Base-by-base conservation (phyloP, 2,113 vertebrate genomes). In the Holacanthus passer region DNA sequence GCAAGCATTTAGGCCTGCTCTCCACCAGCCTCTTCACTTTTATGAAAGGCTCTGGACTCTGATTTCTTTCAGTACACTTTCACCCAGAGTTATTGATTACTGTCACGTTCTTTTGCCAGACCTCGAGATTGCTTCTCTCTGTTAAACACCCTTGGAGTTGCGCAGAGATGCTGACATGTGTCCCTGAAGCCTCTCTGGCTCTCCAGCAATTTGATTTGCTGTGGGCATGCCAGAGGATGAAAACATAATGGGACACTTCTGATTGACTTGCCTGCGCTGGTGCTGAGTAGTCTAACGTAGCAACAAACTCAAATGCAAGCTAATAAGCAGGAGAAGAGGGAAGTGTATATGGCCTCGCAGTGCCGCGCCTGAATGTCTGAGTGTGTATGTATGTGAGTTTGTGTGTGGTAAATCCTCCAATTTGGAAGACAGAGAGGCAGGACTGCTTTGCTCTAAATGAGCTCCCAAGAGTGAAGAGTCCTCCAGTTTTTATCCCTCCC, bases 381-480 rank as follows among this genome's bases (percentile, higher is more conserved):
- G 39, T 62, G 70, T 59, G 78, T 67, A 45, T 55, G 53, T 72
- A 56, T 69, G 53, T 67, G 63, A 24, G 43, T 41, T 56, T 52
- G 71, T 59, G 77, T 85, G 75, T 60, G 71, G 66, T 81, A 88
- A 93, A 87, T 86, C 81, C 74, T 87, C 73, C 82, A 83, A 88
- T 89, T 90, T 89, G 87, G 87, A 84, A 73, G 81, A 80, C 86
- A 87, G 83, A 80, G 72, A 87, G 68, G 67, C 69, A 89, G 84
- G 72, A 37, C 77, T 81, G 80, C 76, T 90, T 89, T 83, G 73
- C 82, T 87, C 81, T 88, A 92, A 94, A 94, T 94, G 73, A 94
- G 92, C 77, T 94, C 92, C 90, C 90, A 82, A 70, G 91, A 93
- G 87, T 89, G 77, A 53, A 84, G 75, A 85, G 82, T 87, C 58